Base-by-base conservation (phyloP, 2,888 invertebrate genomes). In the Globia sparganii region DNA sequence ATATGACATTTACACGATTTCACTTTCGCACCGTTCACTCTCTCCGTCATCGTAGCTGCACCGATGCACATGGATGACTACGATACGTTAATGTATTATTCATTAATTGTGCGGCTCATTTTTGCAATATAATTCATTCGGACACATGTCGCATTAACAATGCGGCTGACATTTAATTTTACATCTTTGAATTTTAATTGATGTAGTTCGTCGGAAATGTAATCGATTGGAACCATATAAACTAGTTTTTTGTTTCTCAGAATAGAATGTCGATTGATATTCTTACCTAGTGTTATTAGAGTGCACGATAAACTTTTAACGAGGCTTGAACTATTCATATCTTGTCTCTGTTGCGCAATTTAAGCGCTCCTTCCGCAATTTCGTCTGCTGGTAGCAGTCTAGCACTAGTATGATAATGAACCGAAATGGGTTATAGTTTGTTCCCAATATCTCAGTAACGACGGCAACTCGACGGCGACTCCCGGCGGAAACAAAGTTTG, bases 401-500 rank as follows among this genome's bases (percentile, higher is more conserved):
- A 87, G 18, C 68, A 34, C 21, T 56, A 56, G 88, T 90, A 91
- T 90, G 91, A 91, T 93, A 94, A 94, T 94, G 89, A 92, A 90
- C 90, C 90, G 86, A 90, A 93, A 90, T 92, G 87, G 91, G 90
- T 90, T 91, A 86, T 90, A 91, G 92, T 91, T 92, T 90, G 92
- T 90, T 91, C 90, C 90, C 91, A 91, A 93, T 92, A 92, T 88
- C 88, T 85, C 85, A 80, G 88, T 91, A 91, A 92, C 91, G 92
- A 91, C 89, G 91, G 86, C 88, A 89, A 86, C 91, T 90, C 89
- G 90, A 88, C 88, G 86, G 86, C 86, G 84, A 89, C 90, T 94
- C 95, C 94, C 95, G 89, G 84, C 90, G 95, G 95, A 94, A 92
- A 92, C 93, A 94, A 95, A 96, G 93, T 96, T 96, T 95, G 94